Evolutionary conservation across 1,140 invertebrate species (phyloP), one percentile per base, ranked within the genome.

Genomic region (Elymnias hypermnestra): DNA sequence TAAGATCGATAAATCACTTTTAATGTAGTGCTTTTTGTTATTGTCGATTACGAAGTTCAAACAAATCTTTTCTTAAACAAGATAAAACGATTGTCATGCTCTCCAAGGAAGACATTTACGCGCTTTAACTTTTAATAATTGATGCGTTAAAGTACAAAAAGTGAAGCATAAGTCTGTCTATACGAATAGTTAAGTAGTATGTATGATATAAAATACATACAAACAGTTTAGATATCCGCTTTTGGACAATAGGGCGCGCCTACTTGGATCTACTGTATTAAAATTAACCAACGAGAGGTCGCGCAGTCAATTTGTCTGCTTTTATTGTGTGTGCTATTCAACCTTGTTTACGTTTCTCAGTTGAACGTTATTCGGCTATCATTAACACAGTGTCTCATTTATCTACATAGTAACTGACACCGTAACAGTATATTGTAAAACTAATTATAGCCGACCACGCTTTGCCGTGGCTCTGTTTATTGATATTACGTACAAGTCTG

Each of bases 281-380:
- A 64, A 71, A 64, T 57, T 59, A 63, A 56, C 57, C 53, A 59
- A 53, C 38, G 2, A 15, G 4, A 12, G 52, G 60, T 75, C 77
- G 75, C 66, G 57, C 70, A 72, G 70, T 70, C 72, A 66, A 77
- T 81, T 75, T 77, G 69, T 70, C 64, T 63, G 71, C 67, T 72
- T 71, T n/a, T 74, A 82, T 76, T 68, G 71, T 69, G 62, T 74
- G 56, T 68, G 51, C 45, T 48, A 36, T 29, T 44, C 52, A 46
- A 31, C 48, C 48, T 40, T 70, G 46, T 63, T 51, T 44, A 26
- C 31, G 17, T 50, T 49, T 19, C 12, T 15, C 40, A 51, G 14
- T 44, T 19, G 8, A 49, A 41, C 28, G 19, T 41, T 31, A 15
- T 5, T 36, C 38, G 18, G 38, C 29, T 36, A 49, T 47, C 41